Evolutionary conservation across 2,113 vertebrate species (phyloP).

Genomic region (Labeo catla): DNA sequence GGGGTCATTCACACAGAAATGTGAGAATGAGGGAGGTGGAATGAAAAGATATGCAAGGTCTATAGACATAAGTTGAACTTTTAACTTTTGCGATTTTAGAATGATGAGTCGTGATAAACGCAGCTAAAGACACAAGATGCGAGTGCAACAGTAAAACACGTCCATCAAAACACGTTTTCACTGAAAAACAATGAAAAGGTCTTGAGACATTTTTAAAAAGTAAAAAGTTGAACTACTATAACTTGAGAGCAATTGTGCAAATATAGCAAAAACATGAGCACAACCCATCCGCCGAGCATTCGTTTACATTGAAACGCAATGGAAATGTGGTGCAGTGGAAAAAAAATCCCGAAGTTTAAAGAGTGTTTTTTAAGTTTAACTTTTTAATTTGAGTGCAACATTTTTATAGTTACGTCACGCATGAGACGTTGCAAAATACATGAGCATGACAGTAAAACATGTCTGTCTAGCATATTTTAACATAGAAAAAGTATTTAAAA

Average conservation of each 20-base stretch:
- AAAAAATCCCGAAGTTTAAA: no score
- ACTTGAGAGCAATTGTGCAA: no score
- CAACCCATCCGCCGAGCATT: no score
- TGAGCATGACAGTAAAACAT: background rate
- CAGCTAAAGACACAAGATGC: background rate
- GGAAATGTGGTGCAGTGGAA: no score
- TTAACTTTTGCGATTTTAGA: background rate
- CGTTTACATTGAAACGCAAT: no score
- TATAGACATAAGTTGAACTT: background rate
- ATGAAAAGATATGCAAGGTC: background rate
- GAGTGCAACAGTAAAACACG: background rate
- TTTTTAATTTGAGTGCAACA: background rate
- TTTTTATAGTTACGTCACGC: background rate
- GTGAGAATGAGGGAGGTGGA: background rate
- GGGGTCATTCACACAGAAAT: background rate
- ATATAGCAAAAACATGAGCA: no score
- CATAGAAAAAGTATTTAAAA: background rate
- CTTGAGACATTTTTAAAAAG: no score
- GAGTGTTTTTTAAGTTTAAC: no score
- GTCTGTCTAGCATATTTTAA: background rate
- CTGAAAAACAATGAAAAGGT: no score
- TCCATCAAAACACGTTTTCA: no score
- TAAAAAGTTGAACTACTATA: no score
- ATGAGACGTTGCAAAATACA: background rate
- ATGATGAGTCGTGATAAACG: background rate